Percentiles rank a stretch among this genome's conserved stretches.
Evolutionary conservation across 1,140 invertebrate species (phyloP).

Genomic region (Scaptomyza hsui): DNA sequence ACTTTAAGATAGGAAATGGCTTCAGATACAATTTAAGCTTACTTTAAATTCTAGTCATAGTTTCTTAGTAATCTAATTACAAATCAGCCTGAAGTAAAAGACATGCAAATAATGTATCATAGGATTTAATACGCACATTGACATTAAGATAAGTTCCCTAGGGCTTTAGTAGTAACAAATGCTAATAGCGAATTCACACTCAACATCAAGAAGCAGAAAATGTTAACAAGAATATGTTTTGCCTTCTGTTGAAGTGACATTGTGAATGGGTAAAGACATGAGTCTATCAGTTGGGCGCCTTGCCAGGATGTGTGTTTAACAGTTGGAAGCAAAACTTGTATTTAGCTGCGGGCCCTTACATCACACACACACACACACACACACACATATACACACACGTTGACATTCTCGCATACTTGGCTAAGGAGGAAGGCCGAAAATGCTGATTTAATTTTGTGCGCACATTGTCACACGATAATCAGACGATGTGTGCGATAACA

Average conservation of each 20-base stretch:
- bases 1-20: not conserved
- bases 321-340: constrained; percentile 36
- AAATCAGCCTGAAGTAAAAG: too few relatives aligned
- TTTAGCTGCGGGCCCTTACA: constrained; percentile 27
- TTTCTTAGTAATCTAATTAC: not conserved
- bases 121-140: not conserved
- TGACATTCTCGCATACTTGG: constrained; percentile 46
- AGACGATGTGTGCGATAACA: constrained; percentile 66
- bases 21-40: too few relatives aligned
- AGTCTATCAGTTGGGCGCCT: not conserved
- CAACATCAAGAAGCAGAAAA: not conserved
- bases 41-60: not conserved
- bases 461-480: constrained; percentile 80
- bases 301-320: constrained; percentile 26
- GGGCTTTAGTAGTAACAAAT: not conserved
- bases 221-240: not conserved
- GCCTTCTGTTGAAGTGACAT: constrained; percentile 15
- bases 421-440: constrained; percentile 52
- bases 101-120: not conserved
- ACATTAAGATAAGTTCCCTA: not conserved
- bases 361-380: not conserved
- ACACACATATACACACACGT: constrained; percentile 10
- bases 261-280: constrained; percentile 3
- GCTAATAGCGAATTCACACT: not conserved
- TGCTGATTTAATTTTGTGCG: constrained; percentile 76